A percentile compares a stretch with the other conserved stretches of the same genome.
Evolutionary conservation across 2,888 invertebrate species (phyloP).

Genomic region (Plebejus melissa): DNA sequence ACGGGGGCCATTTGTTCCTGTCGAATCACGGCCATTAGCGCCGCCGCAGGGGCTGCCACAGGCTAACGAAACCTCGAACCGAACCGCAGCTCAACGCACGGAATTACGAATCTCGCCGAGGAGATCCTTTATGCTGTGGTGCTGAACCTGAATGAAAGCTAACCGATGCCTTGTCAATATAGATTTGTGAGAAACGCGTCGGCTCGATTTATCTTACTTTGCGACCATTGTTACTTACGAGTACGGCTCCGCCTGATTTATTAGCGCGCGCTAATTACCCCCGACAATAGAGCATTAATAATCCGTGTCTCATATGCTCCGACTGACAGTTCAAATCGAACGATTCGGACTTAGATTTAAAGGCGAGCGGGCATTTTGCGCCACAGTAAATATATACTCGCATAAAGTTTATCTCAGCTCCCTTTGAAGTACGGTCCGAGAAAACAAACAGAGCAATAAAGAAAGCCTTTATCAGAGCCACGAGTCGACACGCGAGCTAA

Average conservation of each 20-base stretch:
- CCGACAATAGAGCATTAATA: constrained; percentile 63
- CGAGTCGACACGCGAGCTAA: constrained; percentile 79
- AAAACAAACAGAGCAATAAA: constrained; percentile 79
- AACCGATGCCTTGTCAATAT: constrained; percentile 66
- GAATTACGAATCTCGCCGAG: constrained; percentile 34
- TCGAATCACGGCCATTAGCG: constrained; percentile 80
- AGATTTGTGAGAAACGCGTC: constrained; percentile 65
- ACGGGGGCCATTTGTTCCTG: constrained; percentile 79
- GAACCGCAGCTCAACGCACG: not conserved
- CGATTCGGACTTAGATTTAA: constrained; percentile 42
- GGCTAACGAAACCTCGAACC: constrained; percentile 43
- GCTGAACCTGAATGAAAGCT: constrained; percentile 51
- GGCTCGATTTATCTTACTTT: constrained; percentile 75
- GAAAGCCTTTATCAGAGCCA: constrained; percentile 76
- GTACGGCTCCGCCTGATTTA: constrained; percentile 69
- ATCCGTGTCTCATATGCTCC: constrained; percentile 55
- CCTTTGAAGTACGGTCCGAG: constrained; percentile 76
- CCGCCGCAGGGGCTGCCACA: constrained; percentile 72
- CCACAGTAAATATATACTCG: constrained; percentile 68
- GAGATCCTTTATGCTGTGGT: constrained; percentile 24
- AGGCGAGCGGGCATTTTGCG: constrained; percentile 46
- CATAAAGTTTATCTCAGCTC: constrained; percentile 73
- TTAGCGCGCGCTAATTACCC: constrained; percentile 71
- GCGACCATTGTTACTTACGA: constrained; percentile 67
- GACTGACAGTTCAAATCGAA: constrained; percentile 50